Evolutionary conservation across 1,140 invertebrate genomes (phyloP), one percentile per base, ranked within the genome.

Genomic region (Epicauta chinensis): DNA sequence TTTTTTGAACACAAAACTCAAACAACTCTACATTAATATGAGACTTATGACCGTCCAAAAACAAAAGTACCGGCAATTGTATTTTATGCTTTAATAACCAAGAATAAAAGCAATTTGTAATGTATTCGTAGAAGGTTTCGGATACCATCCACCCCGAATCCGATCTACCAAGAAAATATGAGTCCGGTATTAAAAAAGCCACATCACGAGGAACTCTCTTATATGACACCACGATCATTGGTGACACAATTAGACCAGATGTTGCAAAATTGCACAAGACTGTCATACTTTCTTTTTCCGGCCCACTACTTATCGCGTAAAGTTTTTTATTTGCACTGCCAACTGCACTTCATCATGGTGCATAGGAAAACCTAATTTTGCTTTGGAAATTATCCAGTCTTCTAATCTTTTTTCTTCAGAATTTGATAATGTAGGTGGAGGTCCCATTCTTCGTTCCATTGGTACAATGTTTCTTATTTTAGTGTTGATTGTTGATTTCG

Each of bases 81-180:
- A 40, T 40, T 9, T 15, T 15, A 12, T 40, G 11, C 37, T 47
- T 14, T 23, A 16, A 23, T 16, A 58, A 17, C 48, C 66, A 65
- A 11, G 58, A 52, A 36, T 63, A 34, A 51, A 73, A 72, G 7
- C 66, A 52, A 51, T 73, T 69, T 10, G 60, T 48, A 10, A 74
- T 60, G 44, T 68, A 75, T 53, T 75, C 70, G 51, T 64, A 73
- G 59, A 75, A 75, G 1, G 62, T 58, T 53, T 64, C 59, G 16
- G 39, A 51, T 9, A 53, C n/a, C 37, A 71, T n/a, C n/a, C n/a
- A n/a, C n/a, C n/a, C n/a, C n/a, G n/a, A n/a, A n/a, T n/a, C n/a
- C n/a, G n/a, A n/a, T n/a, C n/a, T n/a, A n/a, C n/a, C n/a, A n/a
- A n/a, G n/a, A n/a, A n/a, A n/a, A n/a, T n/a, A n/a, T n/a, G n/a